Evolutionary conservation across 2,888 invertebrate species (phyloP), one percentile per base, ranked within the genome.

Genomic region (Nowickia ferox): DNA sequence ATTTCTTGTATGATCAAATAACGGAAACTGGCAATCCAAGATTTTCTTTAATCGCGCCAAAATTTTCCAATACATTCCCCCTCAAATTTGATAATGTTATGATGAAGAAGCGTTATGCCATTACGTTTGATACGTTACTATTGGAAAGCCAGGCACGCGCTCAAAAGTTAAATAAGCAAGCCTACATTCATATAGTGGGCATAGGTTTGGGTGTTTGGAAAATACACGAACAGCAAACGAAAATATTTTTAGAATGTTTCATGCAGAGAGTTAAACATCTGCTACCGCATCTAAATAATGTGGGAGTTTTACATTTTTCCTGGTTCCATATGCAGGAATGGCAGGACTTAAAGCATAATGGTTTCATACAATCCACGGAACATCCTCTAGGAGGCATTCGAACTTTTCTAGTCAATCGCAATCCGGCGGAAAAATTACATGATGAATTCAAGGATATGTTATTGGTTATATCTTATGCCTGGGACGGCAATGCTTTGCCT

Each of bases 401-500:
- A 78, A 92, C 94, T 0, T 93, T 93, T 84, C 88, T 95, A 42
- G 92, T 92, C 15, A 93, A 93, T 10, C 90, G 94, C 2, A 93
- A 94, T 89, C 95, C 95, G 0, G 94, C 94, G 0, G 89, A 93
- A 0, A 93, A 92, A 72, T 87, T 95, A 68, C 88, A 90, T 78
- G 82, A 78, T 11, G 57, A 1, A 92, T 92, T 51, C 92, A 92
- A 90, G 48, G 94, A 94, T 77, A 94, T 93, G 57, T 89, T 94
- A 4, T 91, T 95, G 38, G 94, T 95, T 0, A 94, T 95, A 65
- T 95, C 95, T 0, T 96, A 95, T 88, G 94, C 95, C 0, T 95
- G 95, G 95, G 95, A 96, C 89, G 94, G 95, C 1, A 96, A 96
- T 89, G 94, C 95, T 4, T 94, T 95, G 77, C 95, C 95, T 5